Conservation (phyloP, 2,113 vertebrate genomes). For the Actinemys pallida region DNA sequence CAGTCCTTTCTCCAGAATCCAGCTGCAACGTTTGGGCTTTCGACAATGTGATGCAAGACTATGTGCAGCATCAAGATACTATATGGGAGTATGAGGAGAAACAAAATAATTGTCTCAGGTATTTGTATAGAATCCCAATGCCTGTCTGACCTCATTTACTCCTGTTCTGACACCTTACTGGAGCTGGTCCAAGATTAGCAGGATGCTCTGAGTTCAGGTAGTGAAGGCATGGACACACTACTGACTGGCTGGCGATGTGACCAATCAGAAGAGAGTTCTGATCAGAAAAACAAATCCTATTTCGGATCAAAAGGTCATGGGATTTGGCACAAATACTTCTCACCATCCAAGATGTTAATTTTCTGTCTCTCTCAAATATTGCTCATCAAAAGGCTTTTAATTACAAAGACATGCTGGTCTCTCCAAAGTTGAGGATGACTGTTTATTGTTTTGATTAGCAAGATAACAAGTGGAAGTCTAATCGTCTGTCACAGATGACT, state of each 20-base stretch:
- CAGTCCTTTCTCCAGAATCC: neutral
- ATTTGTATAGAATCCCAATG: neutral
- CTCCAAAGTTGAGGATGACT: constrained; percentile 31
- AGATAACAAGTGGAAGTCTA: constrained; percentile 16
- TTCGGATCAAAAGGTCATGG: neutral
- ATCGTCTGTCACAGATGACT: neutral
- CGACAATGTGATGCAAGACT: constrained; percentile 11
- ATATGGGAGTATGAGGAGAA: constrained; percentile 5
- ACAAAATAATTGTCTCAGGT: neutral
- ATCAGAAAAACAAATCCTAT: neutral
- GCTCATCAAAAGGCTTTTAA: constrained; percentile 36
- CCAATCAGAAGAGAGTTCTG: fast-evolving
- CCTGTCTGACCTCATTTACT: constrained; percentile 33
- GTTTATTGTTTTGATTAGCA: neutral
- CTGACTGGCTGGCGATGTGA: too few relatives aligned
- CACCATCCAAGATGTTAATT: neutral
- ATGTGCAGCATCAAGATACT: neutral
- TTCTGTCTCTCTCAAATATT: neutral
- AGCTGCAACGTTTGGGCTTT: neutral
- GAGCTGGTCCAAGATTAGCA: neutral
- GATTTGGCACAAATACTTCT: fast-evolving
- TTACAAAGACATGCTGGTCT: constrained; percentile 21
- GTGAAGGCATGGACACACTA: fast-evolving
- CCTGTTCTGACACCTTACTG: neutral
- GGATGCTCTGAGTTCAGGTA: neutral